Percentiles rank a stretch among this genome's conserved stretches.
phyloP scores from a whole-genome alignment of 2,113 vertebrate species.

The Drymodes brunneopygia region DNA sequence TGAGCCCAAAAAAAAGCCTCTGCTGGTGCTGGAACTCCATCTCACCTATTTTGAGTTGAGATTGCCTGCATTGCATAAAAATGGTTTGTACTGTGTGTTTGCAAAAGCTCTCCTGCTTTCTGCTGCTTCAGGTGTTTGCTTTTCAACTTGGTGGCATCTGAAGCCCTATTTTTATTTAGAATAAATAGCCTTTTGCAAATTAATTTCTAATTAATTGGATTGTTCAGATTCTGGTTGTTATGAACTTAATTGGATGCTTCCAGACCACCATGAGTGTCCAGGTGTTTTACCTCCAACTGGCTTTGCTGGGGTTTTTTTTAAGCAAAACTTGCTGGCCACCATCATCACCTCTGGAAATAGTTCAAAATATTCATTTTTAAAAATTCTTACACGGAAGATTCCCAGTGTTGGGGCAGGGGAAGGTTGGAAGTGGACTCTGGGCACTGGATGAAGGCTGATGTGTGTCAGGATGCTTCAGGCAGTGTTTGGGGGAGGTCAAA shows the following conservation, averaged over 20 bases:
- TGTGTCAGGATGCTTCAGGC: neutral
- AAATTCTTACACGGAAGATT: neutral
- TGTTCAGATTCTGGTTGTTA: neutral
- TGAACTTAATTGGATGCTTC: neutral
- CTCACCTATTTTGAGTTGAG: neutral
- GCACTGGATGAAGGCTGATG: neutral
- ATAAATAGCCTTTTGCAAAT: neutral
- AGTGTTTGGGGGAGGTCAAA: neutral
- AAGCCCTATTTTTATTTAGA: neutral
- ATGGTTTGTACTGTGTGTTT: neutral
- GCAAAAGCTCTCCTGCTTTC: neutral
- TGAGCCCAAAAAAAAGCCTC: neutral
- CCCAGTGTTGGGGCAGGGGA: accelerated
- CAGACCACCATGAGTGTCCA: neutral
- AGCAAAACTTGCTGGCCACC: neutral
- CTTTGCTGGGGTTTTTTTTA: accelerated
- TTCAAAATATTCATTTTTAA: neutral
- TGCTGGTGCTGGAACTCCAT: neutral
- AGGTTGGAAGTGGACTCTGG: neutral
- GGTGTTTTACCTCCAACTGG: neutral
- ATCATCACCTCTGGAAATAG: neutral
- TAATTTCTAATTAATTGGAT: neutral
- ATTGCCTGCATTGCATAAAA: neutral
- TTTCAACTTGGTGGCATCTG: neutral
- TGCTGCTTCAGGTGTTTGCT: neutral